Evolutionary conservation across 2,888 invertebrate species (phyloP).

Genomic region (Trachelus iudaicus): DNA sequence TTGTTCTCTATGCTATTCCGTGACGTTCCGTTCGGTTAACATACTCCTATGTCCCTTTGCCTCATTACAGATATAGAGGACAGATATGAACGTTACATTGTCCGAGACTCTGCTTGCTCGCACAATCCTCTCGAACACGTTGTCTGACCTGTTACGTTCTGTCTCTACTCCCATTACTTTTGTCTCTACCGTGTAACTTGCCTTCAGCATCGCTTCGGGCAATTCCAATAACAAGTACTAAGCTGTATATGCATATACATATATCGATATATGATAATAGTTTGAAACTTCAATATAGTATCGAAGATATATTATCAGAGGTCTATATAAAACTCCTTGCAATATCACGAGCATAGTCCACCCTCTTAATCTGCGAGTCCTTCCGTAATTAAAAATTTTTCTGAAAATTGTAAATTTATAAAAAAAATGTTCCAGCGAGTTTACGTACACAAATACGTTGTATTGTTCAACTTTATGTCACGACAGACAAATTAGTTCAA

Average conservation of each 20-base stretch:
- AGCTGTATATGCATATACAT: neutral
- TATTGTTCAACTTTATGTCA: no score
- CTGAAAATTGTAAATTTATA: no score
- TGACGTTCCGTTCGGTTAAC: neutral
- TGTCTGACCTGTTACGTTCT: constrained; percentile 11
- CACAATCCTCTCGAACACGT: neutral
- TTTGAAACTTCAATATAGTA: neutral
- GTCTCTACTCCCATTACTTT: constrained; percentile 9
- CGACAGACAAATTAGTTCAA: no score
- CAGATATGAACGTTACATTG: constrained; percentile 28
- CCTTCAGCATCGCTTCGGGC: constrained; percentile 20
- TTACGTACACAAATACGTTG: no score
- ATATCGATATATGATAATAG: neutral
- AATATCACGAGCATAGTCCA: no score
- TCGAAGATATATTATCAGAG: neutral
- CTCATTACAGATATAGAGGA: constrained; percentile 25
- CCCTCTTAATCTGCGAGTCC: no score
- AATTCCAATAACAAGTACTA: constrained; percentile 44
- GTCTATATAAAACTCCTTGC: no score
- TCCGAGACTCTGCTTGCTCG: constrained; percentile 13
- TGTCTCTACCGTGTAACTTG: constrained; percentile 6
- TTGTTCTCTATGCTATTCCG: neutral
- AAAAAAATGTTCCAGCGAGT: no score
- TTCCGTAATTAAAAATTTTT: no score
- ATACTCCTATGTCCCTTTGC: neutral